Percentiles rank a stretch among this genome's conserved stretches.
Conservation (phyloP, 2,888 invertebrate species). For the Lingula anatina region DNA sequence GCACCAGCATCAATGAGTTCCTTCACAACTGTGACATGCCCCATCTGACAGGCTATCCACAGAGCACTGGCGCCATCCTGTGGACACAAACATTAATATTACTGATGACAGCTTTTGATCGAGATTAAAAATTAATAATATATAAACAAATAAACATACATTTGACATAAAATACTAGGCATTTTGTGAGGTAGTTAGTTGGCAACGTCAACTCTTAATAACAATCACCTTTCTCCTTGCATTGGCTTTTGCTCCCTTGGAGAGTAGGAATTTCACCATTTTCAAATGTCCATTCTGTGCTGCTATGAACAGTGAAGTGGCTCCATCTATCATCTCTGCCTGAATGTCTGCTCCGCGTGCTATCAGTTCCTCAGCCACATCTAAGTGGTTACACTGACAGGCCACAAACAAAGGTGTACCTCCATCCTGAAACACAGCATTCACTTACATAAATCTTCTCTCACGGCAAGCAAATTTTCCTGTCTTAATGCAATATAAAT, state of each 20-base stretch:
- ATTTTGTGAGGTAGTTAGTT: neutral
- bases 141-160: neutral
- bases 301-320: conserved; percentile 84
- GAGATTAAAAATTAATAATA: neutral
- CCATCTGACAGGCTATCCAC: conserved; percentile 95
- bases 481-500: too few species aligned
- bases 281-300: conserved; percentile 83
- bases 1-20: conserved; percentile 75
- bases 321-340: conserved; percentile 67
- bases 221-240: conserved; percentile 37
- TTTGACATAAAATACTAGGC: neutral
- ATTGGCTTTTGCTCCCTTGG: conserved; percentile 44
- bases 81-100: neutral
- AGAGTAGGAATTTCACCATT: conserved; percentile 40
- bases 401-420: conserved; percentile 89
- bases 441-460: too few species aligned
- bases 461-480: too few species aligned
- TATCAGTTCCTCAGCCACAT: conserved; percentile 69
- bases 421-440: conserved; percentile 65
- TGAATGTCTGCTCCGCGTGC: conserved; percentile 70
- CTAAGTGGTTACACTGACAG: conserved; percentile 87
- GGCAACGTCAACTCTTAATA: neutral
- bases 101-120: neutral
- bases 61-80: conserved; percentile 66
- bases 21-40: conserved; percentile 75